These are phyloP conservation scores for Sinonovacula constricta DNA, from an alignment of 1,140 invertebrate genomes.

Conservation along the genomic window DNA sequence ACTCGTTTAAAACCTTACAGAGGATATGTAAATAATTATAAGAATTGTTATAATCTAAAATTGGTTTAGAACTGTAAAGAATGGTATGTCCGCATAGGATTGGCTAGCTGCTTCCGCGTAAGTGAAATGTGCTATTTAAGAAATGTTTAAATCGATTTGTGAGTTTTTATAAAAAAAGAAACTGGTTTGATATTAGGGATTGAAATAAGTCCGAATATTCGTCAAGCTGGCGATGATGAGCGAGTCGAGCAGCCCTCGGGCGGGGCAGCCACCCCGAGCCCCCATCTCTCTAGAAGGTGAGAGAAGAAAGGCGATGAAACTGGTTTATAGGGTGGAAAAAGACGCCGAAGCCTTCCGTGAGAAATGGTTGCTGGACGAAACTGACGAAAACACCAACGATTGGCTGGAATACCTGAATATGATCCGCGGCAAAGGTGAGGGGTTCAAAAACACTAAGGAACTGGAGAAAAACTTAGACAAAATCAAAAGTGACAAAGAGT, in stretches of 20 bases:
- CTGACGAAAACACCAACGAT: conserved; percentile 40
- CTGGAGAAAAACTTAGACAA: conserved; percentile 25
- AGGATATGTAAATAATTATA: too few species aligned
- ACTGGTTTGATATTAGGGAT: too few species aligned
- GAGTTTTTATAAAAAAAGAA: too few species aligned
- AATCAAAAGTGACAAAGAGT: conserved; percentile 20
- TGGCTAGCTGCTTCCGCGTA: too few species aligned
- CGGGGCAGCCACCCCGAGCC: conserved; percentile 30
- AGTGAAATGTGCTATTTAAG: too few species aligned
- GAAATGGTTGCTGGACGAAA: conserved; percentile 32
- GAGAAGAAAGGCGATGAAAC: conserved; percentile 41
- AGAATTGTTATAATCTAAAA: too few species aligned
- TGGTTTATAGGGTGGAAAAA: conserved; percentile 33
- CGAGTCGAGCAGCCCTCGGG: conserved; percentile 37
- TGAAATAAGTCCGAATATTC: too few species aligned
- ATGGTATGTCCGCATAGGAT: too few species aligned
- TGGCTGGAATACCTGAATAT: conserved; percentile 44
- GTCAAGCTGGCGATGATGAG: conserved; percentile 23
- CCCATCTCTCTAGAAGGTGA: conserved; percentile 45
- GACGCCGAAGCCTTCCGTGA: conserved; percentile 33
- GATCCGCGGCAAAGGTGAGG: neutral
- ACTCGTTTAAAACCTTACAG: too few species aligned
- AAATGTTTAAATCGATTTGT: too few species aligned
- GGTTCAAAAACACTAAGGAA: conserved; percentile 14
- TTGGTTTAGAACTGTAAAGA: too few species aligned